Evolutionary conservation across 2,113 vertebrate genomes (phyloP), one percentile per base, ranked within the genome.

Genomic region (Seriola aureovittata): DNA sequence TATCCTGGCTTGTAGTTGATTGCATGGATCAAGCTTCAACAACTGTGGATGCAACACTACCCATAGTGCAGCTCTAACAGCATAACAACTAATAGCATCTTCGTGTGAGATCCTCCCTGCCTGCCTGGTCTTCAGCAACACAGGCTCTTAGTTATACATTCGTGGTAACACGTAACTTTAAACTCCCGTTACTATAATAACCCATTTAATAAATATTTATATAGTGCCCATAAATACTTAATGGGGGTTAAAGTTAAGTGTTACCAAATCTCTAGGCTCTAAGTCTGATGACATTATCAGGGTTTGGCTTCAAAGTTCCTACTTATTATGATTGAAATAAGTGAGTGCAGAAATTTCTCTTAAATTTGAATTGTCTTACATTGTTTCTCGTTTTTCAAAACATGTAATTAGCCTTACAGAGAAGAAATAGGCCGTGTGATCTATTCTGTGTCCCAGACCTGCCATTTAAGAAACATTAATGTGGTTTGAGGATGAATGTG

Each of bases 401-500:
- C n/a, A 46, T 7, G 25, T 8, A 36, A 11, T 76, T 32, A 32
- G 54, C 55, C 44, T 67, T 13, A 55, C 46, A 66, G 5, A 40
- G 5, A 3, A 59, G 59, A 23, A 73, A 59, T 40, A 32, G 32
- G 36, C n/a, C 40, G 55, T 60, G 38, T 65, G 62, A 80, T 52
- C 32, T 69, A 23, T 76, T 75, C 71, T 75, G 44, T 13, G 65
- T 68, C 44, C 46, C 23, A n/a, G 48, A n/a, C 25, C 34, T 6
- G 11, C 57, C 44, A 60, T 68, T 76, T 13, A 34, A 52, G 29
- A 67, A 52, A 40, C 8, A 3, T 44, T 44, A n/a, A n/a, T 66
- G 72, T 17, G 7, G 23, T 72, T 25, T 29, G 57, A 46, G 78
- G 91, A 77, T 69, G 80, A 81, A 74, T 80, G 52, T 75, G 65